Base-by-base conservation (phyloP, 2,797 vertebrate species). In the Propithecus perrieri region DNA sequence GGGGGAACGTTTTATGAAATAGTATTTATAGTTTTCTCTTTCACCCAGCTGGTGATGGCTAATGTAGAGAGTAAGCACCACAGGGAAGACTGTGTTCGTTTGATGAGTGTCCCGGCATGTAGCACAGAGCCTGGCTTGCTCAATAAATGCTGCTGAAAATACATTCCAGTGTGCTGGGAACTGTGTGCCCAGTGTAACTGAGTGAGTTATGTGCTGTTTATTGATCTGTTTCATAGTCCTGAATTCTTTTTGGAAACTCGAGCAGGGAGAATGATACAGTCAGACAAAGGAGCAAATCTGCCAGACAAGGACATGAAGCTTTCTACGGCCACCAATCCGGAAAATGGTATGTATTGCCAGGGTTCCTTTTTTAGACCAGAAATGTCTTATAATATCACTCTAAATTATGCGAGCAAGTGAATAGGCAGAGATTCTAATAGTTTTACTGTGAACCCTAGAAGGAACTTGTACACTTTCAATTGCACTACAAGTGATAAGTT, bases 321-420 rank as follows among this genome's bases (percentile, higher is more conserved):
- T 87, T 78, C 98, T 88, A 43, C 95, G 0, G 83, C 91, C 53
- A 87, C 97, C 97, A 95, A 30, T 65, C 98, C 98, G 0, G 98
- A 98, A 79, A 98, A 98, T 4, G 98, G 99, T 99, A 98, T 15
- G 94, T 95, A 38, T 18, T 12, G 0, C 65, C 81, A 2, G 38
- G 4, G 5, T 46, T 71, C 57, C 85, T 65, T 81, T 28, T 67
- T 24, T 55, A 86, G 55, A 55, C 30, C 38, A 7, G 55, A 92
- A 65, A 84, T 24, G 0, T 41, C 17, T 76, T 86, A 35, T 24
- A 26, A 15, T 13, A n/a, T 20, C 30, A 28, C 41, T 88, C 50
- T 46, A 43, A 80, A 18, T 33, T 30, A 10, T 12, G 17, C 28
- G 46, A 67, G 43, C 75, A 72, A 50, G 53, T 30, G 17, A 53